Percentiles rank a stretch among this genome's conserved stretches.
These are phyloP conservation scores for Ormyrus labotus DNA, from an alignment of 2,888 invertebrate genomes.

Conservation along the genomic window DNA sequence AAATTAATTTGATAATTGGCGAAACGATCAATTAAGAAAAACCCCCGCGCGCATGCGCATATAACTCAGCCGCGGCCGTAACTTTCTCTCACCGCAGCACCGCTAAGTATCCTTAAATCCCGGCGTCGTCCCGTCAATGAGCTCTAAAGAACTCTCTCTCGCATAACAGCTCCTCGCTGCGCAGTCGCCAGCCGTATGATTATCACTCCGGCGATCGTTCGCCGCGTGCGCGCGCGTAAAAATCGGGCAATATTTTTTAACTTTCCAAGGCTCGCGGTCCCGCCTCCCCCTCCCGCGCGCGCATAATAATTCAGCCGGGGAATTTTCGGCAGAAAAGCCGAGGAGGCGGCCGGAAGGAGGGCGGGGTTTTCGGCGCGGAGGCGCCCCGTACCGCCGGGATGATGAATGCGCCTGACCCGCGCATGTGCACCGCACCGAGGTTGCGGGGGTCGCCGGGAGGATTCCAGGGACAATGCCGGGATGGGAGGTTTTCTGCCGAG, in stretches of 20 bases:
- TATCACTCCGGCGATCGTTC: slow-evolving; percentile 1
- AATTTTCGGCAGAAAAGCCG: slow-evolving; percentile 42
- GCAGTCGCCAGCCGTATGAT: background rate
- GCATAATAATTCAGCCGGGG: slow-evolving; percentile 44
- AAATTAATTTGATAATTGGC: too few species aligned
- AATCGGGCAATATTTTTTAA: slow-evolving; percentile 47
- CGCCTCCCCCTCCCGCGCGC: slow-evolving; percentile 14
- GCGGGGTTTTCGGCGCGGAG: slow-evolving; percentile 40
- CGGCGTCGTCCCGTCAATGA: background rate
- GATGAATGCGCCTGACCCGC: slow-evolving; percentile 40
- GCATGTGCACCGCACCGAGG: background rate
- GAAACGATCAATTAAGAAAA: too few species aligned
- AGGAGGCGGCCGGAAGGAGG: slow-evolving; percentile 15
- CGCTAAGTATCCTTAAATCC: background rate
- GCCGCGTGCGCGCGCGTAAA: background rate
- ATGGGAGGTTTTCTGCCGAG: too few species aligned
- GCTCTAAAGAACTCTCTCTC: background rate
- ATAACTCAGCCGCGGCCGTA: too few species aligned
- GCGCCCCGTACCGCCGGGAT: slow-evolving; percentile 13
- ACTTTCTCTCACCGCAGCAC: too few species aligned
- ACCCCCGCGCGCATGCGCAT: too few species aligned
- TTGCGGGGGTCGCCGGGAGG: slow-evolving; percentile 26
- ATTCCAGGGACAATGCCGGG: too few species aligned
- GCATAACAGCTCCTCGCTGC: too few species aligned
- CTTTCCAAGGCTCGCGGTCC: slow-evolving; percentile 28